Evolutionary conservation across 64 coral and sea anemone species (phyloP), one percentile per base, ranked within the genome.

Genomic region (Montipora efflorescens): DNA sequence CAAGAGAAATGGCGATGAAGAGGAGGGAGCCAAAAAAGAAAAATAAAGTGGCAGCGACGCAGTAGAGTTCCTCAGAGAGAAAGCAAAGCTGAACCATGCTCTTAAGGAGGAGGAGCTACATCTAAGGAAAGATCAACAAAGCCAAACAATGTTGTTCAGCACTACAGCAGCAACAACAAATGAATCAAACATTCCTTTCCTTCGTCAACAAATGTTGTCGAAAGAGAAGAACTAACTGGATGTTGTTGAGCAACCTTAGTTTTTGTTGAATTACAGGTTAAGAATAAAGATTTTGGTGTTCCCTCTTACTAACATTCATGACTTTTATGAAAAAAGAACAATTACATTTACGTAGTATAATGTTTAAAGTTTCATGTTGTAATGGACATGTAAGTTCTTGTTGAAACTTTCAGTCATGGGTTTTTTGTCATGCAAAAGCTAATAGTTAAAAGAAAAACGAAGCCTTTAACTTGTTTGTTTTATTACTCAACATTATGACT

Each of bases 31-130:
- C 14, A 46, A 76, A 47, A 68, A 25, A 16, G 71, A 90, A 68
- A 25, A 16, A 82, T 68, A 77, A 9, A 91, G 57, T 76, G 90
- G 90, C 55, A 91, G 79, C 67, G 90, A 91, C 74, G 43, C 50
- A 78, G 76, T 48, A 48, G 76, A 78, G 76, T 46, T 78, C 49
- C 78, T 79, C 48, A 55, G 78, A 79, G 78, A 79, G 14, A 79
- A 79, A 79, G 48, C 78, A 53, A 79, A 79, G 48, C 18, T 79
- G 47, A n/a, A 79, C 47, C 78, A 79, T 79, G 1, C 49, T 53
- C 78, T 58, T 1, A 79, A 22, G 14, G 78, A 80, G 78, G 19
- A 55, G 15, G 78, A 80, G 70, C 19, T 23, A 10, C 70, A 74
- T 4, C 16, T 23, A 74, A 74, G 70, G 22, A 73, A 73, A 73